Conservation (phyloP, 2,888 invertebrate genomes). For the Idaea dimidiata region DNA sequence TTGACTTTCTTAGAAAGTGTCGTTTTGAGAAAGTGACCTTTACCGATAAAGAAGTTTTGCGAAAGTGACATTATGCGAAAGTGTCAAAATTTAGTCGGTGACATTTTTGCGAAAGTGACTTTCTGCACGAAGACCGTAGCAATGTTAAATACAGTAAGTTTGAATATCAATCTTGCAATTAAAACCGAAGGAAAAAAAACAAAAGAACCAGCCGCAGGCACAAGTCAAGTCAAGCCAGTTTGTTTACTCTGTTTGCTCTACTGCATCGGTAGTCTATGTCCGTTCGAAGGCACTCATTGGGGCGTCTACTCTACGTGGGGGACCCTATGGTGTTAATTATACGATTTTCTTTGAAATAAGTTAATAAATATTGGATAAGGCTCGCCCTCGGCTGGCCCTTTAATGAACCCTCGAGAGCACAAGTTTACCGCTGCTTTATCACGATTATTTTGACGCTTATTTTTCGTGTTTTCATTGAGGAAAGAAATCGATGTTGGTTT, state of each 20-base stretch:
- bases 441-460: slow-evolving; percentile 9
- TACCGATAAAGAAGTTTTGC: too few relatives aligned
- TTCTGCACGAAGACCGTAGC: too few relatives aligned
- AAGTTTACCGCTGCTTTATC: slow-evolving; percentile 16
- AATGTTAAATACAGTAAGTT: background rate
- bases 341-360: slow-evolving; percentile 81
- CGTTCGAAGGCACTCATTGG: slow-evolving; percentile 24
- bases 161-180: background rate
- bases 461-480: background rate
- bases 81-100: too few relatives aligned
- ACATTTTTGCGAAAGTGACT: too few relatives aligned
- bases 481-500: background rate
- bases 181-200: background rate
- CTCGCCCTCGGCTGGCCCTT: slow-evolving; percentile 59
- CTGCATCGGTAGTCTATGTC: background rate
- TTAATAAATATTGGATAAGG: slow-evolving; percentile 80
- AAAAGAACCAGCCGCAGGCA: background rate
- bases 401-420: slow-evolving; percentile 50
- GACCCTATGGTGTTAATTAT: slow-evolving; percentile 71
- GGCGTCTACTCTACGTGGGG: slow-evolving; percentile 39
- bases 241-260: background rate
- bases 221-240: background rate
- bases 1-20: too few relatives aligned
- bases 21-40: too few relatives aligned
- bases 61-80: too few relatives aligned